Evolutionary conservation across 2,797 vertebrate genomes (phyloP), one percentile per base, ranked within the genome.

Genomic region (Enteromius radiatus): DNA sequence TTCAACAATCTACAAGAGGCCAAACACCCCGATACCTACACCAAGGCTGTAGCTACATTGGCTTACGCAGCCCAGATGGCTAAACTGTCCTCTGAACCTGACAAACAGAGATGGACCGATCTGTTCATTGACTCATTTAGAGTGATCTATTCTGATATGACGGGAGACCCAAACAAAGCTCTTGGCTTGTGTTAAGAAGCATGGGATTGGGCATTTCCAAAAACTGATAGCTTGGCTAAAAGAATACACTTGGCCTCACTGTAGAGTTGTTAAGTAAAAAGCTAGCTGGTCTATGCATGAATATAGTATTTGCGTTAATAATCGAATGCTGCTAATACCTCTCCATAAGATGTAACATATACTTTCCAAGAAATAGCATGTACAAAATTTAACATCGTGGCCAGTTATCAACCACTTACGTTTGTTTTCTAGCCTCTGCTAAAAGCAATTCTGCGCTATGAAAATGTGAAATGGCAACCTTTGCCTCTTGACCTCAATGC

Each of bases 61-160:
- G 97, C 97, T 86, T 99, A 98, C 94, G 96, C 97, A 56, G 98
- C 98, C 75, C 97, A 98, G 93, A 96, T 96, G 94, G 98, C 98
- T 95, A 99, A 99, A 94, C 95, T 98, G 87, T 88, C 97, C 95
- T 94, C 91, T 12, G 97, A 97, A 92, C 85, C 80, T 77, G 97
- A 98, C 91, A 96, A 95, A 93, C 95, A 98, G 91, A 94, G 97
- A 89, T 99, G 98, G 98, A 98, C 96, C 90, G 89, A 96, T 89
- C 94, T 98, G 88, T 99, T 99, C 95, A 96, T 98, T 96, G 92
- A 99, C 87, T 96, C 97, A 84, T 99, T 99, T 95, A 98, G 95
- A 95, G 93, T 96, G 92, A 96, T 99, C 94, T 97, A 98, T 92
- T 96, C 93, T 14, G 96, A 98, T 91, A 96, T 99, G 89, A 94